phyloP scores from a whole-genome alignment of 2,113 vertebrate genomes.

The Paralichthys olivaceus region DNA sequence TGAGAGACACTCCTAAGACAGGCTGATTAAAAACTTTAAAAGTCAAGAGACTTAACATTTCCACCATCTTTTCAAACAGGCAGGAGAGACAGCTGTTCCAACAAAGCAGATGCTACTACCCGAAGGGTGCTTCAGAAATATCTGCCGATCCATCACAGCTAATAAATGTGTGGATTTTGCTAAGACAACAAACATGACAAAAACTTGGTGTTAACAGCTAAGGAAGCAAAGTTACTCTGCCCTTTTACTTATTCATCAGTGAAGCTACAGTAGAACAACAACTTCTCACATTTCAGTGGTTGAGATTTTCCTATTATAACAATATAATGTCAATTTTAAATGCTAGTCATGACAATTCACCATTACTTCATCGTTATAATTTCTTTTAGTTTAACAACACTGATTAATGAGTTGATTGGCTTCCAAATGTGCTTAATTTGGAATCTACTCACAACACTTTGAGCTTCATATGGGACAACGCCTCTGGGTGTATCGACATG shows the following conservation, averaged over 20 bases:
- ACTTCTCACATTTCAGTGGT: neutral
- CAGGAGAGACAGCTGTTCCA: neutral
- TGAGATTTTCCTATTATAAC: neutral
- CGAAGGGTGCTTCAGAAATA: neutral
- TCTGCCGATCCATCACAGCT: neutral
- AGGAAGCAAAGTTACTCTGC: no score
- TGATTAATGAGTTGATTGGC: neutral
- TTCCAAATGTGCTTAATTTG: conserved; percentile 11
- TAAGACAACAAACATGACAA: no score
- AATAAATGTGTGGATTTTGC: neutral
- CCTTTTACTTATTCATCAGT: neutral
- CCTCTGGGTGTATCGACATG: conserved; percentile 95
- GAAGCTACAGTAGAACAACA: neutral
- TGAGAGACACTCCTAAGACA: conserved; percentile 11
- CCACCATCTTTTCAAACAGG: neutral
- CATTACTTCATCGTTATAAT: neutral
- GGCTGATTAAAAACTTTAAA: conserved; percentile 27
- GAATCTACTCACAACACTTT: conserved; percentile 89
- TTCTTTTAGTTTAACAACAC: neutral
- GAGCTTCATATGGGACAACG: conserved; percentile 93
- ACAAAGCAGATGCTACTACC: neutral
- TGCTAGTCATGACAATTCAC: neutral
- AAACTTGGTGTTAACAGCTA: no score
- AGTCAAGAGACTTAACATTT: conserved; percentile 25
- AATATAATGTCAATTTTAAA: neutral